Evolutionary conservation across 2,888 invertebrate species (phyloP).

Genomic region (Tenthredo livida): DNA sequence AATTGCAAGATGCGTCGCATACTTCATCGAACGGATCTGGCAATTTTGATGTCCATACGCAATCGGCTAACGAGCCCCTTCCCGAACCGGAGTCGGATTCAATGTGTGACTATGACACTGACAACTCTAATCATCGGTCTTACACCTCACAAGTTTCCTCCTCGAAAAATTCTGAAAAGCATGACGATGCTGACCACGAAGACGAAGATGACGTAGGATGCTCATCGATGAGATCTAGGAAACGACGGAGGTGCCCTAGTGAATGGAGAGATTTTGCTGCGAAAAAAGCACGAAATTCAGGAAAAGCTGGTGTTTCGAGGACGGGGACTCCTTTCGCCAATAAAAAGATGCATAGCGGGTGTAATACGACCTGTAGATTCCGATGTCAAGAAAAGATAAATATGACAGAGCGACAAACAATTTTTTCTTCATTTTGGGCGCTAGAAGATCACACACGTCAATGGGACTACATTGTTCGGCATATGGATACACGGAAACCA

Average conservation of each 20-base stretch:
- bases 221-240: conserved; percentile 27
- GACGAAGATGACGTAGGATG: conserved; percentile 28
- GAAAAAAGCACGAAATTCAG: conserved; percentile 35
- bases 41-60: conserved; percentile 26
- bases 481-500: conserved; percentile 17
- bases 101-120: conserved; percentile 22
- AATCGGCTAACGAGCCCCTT: conserved; percentile 21
- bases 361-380: conserved; percentile 33
- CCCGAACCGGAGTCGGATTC: conserved; percentile 3
- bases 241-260: conserved; percentile 36
- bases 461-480: conserved; percentile 50
- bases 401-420: conserved; percentile 28
- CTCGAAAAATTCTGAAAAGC: conserved; percentile 20
- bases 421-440: conserved; percentile 28
- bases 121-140: conserved; percentile 26
- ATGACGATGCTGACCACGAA: conserved; percentile 35
- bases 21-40: conserved; percentile 31
- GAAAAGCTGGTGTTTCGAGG: conserved; percentile 32
- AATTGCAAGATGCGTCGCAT: conserved; percentile 33
- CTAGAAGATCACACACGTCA: conserved; percentile 50
- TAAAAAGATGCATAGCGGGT: conserved; percentile 23
- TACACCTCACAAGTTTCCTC: conserved; percentile 29
- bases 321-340: conserved; percentile 28
- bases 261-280: conserved; percentile 16
- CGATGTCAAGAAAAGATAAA: conserved; percentile 30